Conservation (phyloP, 2,113 vertebrate species). For the Tympanuchus pallidicinctus region DNA sequence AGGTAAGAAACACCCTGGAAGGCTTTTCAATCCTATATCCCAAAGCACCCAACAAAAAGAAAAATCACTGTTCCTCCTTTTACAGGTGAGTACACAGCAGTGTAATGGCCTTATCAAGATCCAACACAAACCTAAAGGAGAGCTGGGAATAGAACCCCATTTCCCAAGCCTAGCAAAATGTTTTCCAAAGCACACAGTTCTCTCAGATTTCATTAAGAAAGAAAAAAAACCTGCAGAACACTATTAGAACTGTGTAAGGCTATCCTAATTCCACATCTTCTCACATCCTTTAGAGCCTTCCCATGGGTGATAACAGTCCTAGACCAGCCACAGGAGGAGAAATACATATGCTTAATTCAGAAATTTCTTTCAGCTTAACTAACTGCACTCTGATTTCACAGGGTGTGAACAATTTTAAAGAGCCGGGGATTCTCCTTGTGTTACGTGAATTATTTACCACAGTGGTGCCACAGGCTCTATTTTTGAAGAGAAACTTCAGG, state of each 20-base stretch:
- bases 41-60: not conserved
- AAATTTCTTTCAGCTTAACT: not conserved
- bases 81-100: not conserved
- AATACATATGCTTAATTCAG: not conserved
- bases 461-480: not conserved
- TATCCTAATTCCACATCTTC: not conserved
- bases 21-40: not conserved
- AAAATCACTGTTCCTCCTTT: not conserved
- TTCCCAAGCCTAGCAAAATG: not conserved
- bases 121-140: not conserved
- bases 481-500: not conserved
- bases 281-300: not conserved
- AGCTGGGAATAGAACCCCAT: not conserved
- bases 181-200: not conserved
- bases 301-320: not conserved
- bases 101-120: not conserved
- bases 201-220: not conserved
- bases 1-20: not conserved
- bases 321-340: not conserved
- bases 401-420: not conserved
- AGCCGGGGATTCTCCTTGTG: not conserved
- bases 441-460: constrained; percentile 16
- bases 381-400: not conserved
- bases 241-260: not conserved
- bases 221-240: not conserved